Conservation (phyloP, 53 echinoderm and acorn worm species). For the Hippasteria phrygiana region DNA sequence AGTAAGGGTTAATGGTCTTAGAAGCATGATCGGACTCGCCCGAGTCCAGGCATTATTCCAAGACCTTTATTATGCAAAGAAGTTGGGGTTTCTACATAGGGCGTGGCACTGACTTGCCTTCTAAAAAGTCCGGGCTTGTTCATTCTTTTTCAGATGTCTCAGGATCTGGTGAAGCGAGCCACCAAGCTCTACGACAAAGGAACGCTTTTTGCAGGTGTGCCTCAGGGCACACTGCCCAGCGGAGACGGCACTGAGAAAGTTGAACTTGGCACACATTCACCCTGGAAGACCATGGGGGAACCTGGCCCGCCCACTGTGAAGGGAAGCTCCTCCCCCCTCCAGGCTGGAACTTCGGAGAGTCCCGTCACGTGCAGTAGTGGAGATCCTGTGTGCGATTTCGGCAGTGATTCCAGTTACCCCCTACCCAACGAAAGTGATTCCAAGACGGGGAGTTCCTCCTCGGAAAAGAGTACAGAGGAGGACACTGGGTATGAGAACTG, state of each 20-base stretch:
- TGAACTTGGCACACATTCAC: neutral
- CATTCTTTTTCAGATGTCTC: slow-evolving; percentile 33
- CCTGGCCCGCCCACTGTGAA: neutral
- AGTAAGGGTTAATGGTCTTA: too few relatives aligned
- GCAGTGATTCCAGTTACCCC: slow-evolving; percentile 2
- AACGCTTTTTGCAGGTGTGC: neutral
- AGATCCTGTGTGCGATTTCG: neutral
- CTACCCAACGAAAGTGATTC: neutral
- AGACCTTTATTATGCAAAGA: too few relatives aligned
- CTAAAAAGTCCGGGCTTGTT: too few relatives aligned
- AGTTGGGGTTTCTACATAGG: too few relatives aligned
- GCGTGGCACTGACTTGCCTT: too few relatives aligned
- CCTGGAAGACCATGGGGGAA: neutral
- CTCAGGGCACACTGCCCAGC: neutral
- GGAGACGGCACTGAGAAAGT: neutral
- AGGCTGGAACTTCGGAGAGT: neutral
- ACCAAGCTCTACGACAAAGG: slow-evolving; percentile 36
- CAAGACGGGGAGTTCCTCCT: neutral
- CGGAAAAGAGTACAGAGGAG: neutral
- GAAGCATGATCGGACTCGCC: too few relatives aligned
- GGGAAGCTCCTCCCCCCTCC: neutral
- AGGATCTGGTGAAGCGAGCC: slow-evolving; percentile 41
- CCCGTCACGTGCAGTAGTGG: neutral
- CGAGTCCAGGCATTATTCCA: too few relatives aligned
- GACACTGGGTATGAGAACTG: neutral